Conservation (phyloP, 2,113 vertebrate species). For the Acanthochromis polyacanthus region DNA sequence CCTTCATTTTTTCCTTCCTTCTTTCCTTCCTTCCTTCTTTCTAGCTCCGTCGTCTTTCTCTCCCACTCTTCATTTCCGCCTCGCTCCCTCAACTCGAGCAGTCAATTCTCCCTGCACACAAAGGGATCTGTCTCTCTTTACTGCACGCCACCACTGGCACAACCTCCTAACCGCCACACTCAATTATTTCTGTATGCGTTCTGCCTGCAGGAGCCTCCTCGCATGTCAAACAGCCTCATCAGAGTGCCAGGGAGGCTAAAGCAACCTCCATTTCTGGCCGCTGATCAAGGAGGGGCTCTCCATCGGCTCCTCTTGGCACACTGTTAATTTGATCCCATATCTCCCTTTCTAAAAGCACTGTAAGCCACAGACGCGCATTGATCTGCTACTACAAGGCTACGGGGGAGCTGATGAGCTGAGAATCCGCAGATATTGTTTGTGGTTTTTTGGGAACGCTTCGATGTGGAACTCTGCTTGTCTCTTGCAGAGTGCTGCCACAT, state of each 20-base stretch:
- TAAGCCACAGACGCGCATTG: slow-evolving; percentile 31
- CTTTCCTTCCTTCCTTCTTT: slow-evolving; percentile 19
- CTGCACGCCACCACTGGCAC: slow-evolving; percentile 60
- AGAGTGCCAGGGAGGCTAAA: slow-evolving; percentile 30
- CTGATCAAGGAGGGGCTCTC: slow-evolving; percentile 58
- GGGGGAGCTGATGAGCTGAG: slow-evolving; percentile 9
- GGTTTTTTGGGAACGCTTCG: slow-evolving; percentile 22
- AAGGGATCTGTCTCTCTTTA: slow-evolving; percentile 67
- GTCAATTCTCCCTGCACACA: slow-evolving; percentile 51
- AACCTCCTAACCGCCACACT: slow-evolving; percentile 64
- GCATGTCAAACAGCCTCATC: slow-evolving; percentile 68
- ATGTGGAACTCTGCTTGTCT: slow-evolving; percentile 23
- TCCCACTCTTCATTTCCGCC: slow-evolving; percentile 58
- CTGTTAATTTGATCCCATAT: slow-evolving; percentile 51
- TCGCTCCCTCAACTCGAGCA: slow-evolving; percentile 37
- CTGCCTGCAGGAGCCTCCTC: slow-evolving; percentile 62
- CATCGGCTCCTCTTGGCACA: slow-evolving; percentile 33
- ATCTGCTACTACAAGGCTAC: slow-evolving; percentile 36
- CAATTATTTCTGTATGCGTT: slow-evolving; percentile 65
- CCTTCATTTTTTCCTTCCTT: background rate
- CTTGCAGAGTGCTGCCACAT: slow-evolving; percentile 20
- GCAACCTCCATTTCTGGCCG: slow-evolving; percentile 63
- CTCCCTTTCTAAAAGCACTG: slow-evolving; percentile 42
- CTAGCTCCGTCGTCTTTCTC: slow-evolving; percentile 45
- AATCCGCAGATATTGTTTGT: slow-evolving; percentile 39